Base-by-base conservation (phyloP, 2,797 vertebrate genomes). In the Lutjanus argentimaculatus region DNA sequence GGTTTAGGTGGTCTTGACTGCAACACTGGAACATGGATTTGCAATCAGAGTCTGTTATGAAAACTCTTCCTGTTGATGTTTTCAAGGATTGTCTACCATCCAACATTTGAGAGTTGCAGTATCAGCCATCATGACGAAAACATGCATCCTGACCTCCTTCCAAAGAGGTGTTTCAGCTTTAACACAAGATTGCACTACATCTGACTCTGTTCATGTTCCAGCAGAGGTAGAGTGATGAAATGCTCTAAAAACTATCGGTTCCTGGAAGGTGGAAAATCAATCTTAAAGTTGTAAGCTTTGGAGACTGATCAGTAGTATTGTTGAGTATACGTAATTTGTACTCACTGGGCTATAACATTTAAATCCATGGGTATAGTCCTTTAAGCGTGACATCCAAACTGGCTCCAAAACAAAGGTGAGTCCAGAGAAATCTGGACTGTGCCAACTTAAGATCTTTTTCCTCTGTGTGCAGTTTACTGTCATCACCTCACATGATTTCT, bases 401-500 rank as follows among this genome's bases (percentile, higher is more conserved):
- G 75, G 42, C 67, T 63, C 15, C 14, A 14, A 51, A 55, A 36
- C 56, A n/a, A 46, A 73, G 46, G 45, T 53, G 64, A 57, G 52
- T 73, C 36, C 8, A 53, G 42, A 67, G 19, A n/a, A 42, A 21
- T 42, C 6, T 17, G 9, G 49, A 36, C 59, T 14, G 56, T 70
- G 69, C 62, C 82, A 74, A 10, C 56, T 7, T 75, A 21, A 71
- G 30, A 76, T 84, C 66, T 62, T 64, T 85, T 56, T 22, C 40
- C 36, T 85, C 25, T 40, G 57, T 71, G 65, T 77, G 76, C 67
- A 48, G 51, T 52, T 51, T 1, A 52, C 79, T 72, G 70, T 87
- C 79, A 57, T 71, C 85, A 81, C 82, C 73, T 75, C 12, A 15
- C 58, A 77, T 30, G 59, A 71, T 70, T 79, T 81, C 22, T 75